Conservation (phyloP, 2,888 invertebrate genomes). For the Ormyrus rosae region DNA sequence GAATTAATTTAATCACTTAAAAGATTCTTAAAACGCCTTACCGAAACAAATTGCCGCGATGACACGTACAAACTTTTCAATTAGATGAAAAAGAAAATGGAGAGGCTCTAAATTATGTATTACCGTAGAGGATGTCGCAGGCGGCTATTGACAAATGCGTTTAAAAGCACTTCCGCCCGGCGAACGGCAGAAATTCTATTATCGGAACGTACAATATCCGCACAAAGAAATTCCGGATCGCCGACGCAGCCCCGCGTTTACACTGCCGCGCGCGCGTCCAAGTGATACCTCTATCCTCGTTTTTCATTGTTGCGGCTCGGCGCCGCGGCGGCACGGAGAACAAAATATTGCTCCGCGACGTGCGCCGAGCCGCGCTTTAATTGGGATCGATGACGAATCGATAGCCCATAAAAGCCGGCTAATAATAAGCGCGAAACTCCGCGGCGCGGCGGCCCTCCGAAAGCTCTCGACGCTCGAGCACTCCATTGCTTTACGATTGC, state of each 20-base stretch:
- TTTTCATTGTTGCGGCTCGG: conserved; percentile 21
- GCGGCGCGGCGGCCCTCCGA: background rate
- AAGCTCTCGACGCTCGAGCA: background rate
- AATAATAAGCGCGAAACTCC: conserved; percentile 25
- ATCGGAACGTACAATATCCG: too few relatives aligned
- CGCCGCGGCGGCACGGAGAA: too few relatives aligned
- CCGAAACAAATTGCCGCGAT: too few relatives aligned
- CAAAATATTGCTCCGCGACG: conserved; percentile 22
- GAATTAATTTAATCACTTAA: too few relatives aligned
- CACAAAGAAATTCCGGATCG: conserved; percentile 8
- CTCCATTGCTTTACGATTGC: background rate
- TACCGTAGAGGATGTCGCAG: too few relatives aligned
- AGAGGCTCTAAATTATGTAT: too few relatives aligned
- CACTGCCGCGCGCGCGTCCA: background rate
- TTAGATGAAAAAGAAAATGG: too few relatives aligned
- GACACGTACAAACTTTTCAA: too few relatives aligned
- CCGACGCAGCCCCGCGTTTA: background rate
- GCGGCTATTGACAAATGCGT: too few relatives aligned
- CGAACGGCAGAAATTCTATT: too few relatives aligned
- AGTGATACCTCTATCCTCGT: conserved; percentile 1
- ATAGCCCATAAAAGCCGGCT: conserved; percentile 6
- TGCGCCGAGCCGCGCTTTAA: conserved; percentile 5
- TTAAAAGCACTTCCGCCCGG: too few relatives aligned
- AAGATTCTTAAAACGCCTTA: too few relatives aligned
- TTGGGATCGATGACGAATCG: conserved; percentile 45